Conservation (phyloP, 2,113 vertebrate species). For the Peucedramus taeniatus region DNA sequence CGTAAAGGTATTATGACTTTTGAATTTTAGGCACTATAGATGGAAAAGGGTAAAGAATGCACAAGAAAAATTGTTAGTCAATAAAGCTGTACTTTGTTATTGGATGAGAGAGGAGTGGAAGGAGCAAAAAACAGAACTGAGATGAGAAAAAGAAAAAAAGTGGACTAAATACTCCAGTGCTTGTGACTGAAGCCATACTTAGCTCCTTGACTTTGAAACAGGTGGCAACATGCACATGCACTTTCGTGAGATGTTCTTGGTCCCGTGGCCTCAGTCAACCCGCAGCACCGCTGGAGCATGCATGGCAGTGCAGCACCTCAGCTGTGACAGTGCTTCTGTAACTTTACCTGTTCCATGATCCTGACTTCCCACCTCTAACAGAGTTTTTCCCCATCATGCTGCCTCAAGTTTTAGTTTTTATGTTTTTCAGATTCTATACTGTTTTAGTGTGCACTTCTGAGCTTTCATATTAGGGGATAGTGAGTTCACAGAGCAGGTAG, state of each 20-base stretch:
- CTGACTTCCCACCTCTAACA: not conserved
- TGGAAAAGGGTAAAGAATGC: not conserved
- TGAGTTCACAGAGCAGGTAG: not conserved
- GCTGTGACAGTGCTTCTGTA: not conserved
- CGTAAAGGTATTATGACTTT: not conserved
- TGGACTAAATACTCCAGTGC: not conserved
- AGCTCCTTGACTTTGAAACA: not conserved
- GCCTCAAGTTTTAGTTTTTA: not conserved
- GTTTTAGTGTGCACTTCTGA: not conserved
- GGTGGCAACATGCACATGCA: no score
- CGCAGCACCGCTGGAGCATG: no score
- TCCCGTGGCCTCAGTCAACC: not conserved
- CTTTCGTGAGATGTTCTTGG: not conserved
- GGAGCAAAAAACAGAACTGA: not conserved
- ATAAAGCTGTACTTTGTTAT: not conserved
- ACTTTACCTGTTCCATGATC: not conserved
- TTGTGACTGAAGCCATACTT: not conserved
- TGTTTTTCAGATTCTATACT: not conserved
- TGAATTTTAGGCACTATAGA: not conserved
- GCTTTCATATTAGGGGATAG: not conserved
- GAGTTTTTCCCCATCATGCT: not conserved
- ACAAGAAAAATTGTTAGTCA: not conserved
- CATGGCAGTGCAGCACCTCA: not conserved
- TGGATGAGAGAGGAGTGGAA: not conserved
- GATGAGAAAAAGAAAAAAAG: not conserved